phyloP scores from a whole-genome alignment of 92 coral and sea anemone genomes.

The Muricea muricata region DNA sequence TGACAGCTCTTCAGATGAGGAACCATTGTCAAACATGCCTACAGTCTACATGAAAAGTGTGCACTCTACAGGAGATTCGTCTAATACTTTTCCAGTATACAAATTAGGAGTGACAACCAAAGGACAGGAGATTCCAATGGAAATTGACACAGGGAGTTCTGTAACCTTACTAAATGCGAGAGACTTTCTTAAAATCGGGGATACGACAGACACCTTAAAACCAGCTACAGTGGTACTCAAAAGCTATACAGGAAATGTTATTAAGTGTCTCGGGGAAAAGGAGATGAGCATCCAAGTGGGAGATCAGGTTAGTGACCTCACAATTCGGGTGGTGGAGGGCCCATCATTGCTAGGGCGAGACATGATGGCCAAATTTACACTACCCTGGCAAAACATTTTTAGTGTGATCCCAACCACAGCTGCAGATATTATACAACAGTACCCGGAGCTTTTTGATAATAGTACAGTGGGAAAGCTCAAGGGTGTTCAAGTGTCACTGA shows the following conservation, averaged over 20 bases:
- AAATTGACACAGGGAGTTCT: constrained; percentile 60
- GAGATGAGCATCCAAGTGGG: constrained; percentile 50
- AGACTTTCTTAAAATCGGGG: constrained; percentile 45
- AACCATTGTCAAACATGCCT: too few relatives aligned
- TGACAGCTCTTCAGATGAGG: too few relatives aligned
- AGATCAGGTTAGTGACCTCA: constrained; percentile 41
- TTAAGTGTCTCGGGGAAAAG: constrained; percentile 49
- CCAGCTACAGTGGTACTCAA: constrained; percentile 52
- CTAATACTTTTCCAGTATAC: constrained; percentile 26
- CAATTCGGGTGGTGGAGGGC: constrained; percentile 53
- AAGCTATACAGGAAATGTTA: constrained; percentile 46
- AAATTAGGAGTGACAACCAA: background rate
- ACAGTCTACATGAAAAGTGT: constrained; percentile 44
- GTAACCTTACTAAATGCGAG: constrained; percentile 42
- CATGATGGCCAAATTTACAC: constrained; percentile 55
- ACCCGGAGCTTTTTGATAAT: constrained; percentile 54
- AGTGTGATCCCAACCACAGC: constrained; percentile 43
- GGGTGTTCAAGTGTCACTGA: constrained; percentile 61
- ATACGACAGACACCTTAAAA: constrained; percentile 28
- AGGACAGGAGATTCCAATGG: background rate
- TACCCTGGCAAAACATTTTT: constrained; percentile 57
- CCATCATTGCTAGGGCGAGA: constrained; percentile 60
- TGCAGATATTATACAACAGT: constrained; percentile 51
- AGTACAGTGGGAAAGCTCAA: constrained; percentile 29
- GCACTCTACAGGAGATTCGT: constrained; percentile 3